These are phyloP conservation scores for Cossypha heuglini DNA, from an alignment of 2,797 vertebrate genomes.

Conservation along the genomic window DNA sequence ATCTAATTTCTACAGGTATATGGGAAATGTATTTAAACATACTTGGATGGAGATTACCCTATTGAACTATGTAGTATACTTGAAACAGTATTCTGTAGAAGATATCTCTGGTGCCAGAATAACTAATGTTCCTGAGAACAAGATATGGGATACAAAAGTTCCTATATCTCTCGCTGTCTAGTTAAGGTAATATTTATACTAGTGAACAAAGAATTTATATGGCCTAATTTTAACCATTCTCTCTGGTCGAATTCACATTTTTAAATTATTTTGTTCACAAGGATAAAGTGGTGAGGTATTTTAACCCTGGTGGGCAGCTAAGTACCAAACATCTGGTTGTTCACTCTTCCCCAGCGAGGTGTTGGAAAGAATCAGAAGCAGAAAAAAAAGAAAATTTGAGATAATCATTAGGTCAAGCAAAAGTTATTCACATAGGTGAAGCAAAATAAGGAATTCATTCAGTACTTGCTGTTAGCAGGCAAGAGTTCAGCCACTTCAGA, in stretches of 20 bases:
- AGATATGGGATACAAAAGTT: not conserved
- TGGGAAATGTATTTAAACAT: not conserved
- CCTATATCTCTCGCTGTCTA: not conserved
- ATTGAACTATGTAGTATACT: not conserved
- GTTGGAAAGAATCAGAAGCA: not conserved
- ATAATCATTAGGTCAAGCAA: not conserved
- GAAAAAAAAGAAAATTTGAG: not conserved
- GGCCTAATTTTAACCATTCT: not conserved
- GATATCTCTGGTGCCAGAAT: not conserved
- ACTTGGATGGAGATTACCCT: not conserved
- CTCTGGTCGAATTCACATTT: not conserved
- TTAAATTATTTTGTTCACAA: not conserved
- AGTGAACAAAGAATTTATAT: not conserved
- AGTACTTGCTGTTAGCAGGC: not conserved
- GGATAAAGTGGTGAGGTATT: not conserved
- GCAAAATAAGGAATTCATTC: not conserved
- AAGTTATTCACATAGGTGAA: not conserved
- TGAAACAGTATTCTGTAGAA: not conserved
- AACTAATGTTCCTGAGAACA: not conserved
- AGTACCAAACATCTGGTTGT: accelerated
- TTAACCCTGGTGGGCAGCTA: not conserved
- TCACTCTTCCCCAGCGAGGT: not conserved
- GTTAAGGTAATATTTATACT: accelerated
- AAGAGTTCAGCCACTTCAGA: not conserved
- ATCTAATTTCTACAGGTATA: not conserved